These are phyloP conservation scores for Dicyrtoma fusca DNA, from an alignment of 2,888 invertebrate species.

Conservation along the genomic window DNA sequence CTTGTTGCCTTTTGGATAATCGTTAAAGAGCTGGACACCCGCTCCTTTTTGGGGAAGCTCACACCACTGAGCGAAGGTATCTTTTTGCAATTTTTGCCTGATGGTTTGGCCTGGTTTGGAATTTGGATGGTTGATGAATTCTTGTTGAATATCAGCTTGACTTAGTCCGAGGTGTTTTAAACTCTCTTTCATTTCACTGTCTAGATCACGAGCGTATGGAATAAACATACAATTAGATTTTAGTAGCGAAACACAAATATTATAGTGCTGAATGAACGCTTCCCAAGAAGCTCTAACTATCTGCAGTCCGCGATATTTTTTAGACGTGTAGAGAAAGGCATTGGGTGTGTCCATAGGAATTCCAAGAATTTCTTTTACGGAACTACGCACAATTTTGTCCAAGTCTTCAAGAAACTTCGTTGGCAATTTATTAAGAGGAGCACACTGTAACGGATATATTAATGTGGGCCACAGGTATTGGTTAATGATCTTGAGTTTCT, in stretches of 20 bases:
- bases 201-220: background rate
- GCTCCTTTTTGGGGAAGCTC: slow-evolving; percentile 15
- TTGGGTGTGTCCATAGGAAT: slow-evolving; percentile 34
- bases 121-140: too few species aligned
- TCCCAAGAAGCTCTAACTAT: slow-evolving; percentile 31
- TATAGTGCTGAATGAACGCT: slow-evolving; percentile 29
- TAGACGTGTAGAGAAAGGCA: slow-evolving; percentile 29
- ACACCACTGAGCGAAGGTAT: slow-evolving; percentile 25
- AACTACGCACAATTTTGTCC: slow-evolving; percentile 19
- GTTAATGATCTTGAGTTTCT: slow-evolving; percentile 37
- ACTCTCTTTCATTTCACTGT: slow-evolving; percentile 23
- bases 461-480: slow-evolving; percentile 39
- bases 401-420: slow-evolving; percentile 3
- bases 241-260: slow-evolving; percentile 11
- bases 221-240: slow-evolving; percentile 5
- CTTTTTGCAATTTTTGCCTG: background rate
- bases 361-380: slow-evolving; percentile 17
- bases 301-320: slow-evolving; percentile 21
- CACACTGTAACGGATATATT: slow-evolving; percentile 28
- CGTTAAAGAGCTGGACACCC: background rate
- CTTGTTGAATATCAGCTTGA: too few species aligned
- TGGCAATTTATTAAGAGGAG: slow-evolving; percentile 20
- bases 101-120: too few species aligned
- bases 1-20: slow-evolving; percentile 12
- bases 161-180: background rate